A percentile compares a stretch with the other conserved stretches of the same genome.
These are phyloP conservation scores for Cerastoderma edule DNA, from an alignment of 2,888 invertebrate genomes.

Conservation along the genomic window DNA sequence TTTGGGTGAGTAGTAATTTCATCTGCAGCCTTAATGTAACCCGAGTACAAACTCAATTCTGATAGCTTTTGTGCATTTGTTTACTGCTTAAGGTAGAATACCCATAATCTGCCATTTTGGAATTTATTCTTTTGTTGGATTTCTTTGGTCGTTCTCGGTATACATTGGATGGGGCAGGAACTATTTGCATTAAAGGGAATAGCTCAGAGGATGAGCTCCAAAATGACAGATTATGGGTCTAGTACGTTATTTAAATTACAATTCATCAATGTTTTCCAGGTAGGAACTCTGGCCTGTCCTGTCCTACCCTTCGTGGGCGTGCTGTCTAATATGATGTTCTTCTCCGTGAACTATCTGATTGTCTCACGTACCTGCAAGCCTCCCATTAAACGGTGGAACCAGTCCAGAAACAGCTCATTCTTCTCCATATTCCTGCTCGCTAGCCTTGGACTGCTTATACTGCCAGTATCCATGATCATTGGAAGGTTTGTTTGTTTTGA, in stretches of 20 bases:
- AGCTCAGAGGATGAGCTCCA: too few relatives aligned
- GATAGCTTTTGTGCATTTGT: too few relatives aligned
- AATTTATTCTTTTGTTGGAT: too few relatives aligned
- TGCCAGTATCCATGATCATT: constrained; percentile 67
- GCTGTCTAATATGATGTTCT: constrained; percentile 67
- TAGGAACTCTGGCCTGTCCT: constrained; percentile 74
- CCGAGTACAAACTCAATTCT: too few relatives aligned
- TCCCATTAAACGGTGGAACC: constrained; percentile 75
- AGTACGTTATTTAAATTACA: too few relatives aligned
- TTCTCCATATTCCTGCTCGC: constrained; percentile 67
- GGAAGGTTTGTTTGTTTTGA: constrained; percentile 72
- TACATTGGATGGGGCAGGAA: too few relatives aligned
- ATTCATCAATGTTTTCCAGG: constrained; percentile 51
- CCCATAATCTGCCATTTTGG: too few relatives aligned
- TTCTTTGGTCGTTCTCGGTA: too few relatives aligned
- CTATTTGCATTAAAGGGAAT: too few relatives aligned
- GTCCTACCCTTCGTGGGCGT: constrained; percentile 70
- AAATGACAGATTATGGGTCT: too few relatives aligned
- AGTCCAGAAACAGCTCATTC: constrained; percentile 71
- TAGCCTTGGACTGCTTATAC: constrained; percentile 64
- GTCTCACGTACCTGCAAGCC: constrained; percentile 69
- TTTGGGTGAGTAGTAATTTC: constrained; percentile 74
- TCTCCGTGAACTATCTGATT: constrained; percentile 66
- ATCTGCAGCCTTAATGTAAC: too few relatives aligned
- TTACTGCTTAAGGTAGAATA: too few relatives aligned